Base-by-base conservation (phyloP, 2,797 vertebrate genomes). In the Fratercula arctica region DNA sequence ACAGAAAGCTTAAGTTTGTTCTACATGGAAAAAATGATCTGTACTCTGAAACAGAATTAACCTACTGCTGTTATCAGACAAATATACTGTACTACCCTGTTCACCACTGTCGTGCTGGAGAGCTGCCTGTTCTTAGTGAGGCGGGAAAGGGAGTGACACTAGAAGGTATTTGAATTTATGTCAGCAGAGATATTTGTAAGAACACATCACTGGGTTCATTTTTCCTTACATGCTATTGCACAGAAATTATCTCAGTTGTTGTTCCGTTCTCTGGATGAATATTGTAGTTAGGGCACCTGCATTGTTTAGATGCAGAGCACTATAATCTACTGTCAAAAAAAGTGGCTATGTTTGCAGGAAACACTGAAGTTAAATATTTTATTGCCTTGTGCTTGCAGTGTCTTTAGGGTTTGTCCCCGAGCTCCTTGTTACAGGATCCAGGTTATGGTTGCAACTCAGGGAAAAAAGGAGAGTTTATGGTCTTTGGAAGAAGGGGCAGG, bases 251-350 rank as follows among this genome's bases (percentile, higher is more conserved):
- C 10, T 75, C 21, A 39, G 31, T 43, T 86, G 8, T 54, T 84
- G 37, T 63, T 46, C 15, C 1, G 6, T 83, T 75, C 23, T 53
- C 35, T 1, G 2, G 53, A 37, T 5, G 8, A 78, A n/a, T 0
- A 0, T 5, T 41, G 9, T 41, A 56, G 25, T 69, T 67, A 66
- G 16, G 11, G 6, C 50, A n/a, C 35, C 25, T 39, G 15, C 16
- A 57, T 19, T 61, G 16, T 70, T 86, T 74, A 67, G 18, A 39
- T 35, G 11, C 10, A 69, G 31, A 57, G 7, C 10, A 50, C 18
- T 63, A n/a, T n/a, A 39, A 60, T 35, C 20, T 63, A 15, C 18
- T 45, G 13, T 17, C 13, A 13, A 51, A 57, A 82, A 78, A 79
- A n/a, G 23, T 33, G 19, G 5, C 25, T 39, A 4, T 25, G 24